phyloP scores from a whole-genome alignment of 2,888 invertebrate species.

The Andrena marginata region DNA sequence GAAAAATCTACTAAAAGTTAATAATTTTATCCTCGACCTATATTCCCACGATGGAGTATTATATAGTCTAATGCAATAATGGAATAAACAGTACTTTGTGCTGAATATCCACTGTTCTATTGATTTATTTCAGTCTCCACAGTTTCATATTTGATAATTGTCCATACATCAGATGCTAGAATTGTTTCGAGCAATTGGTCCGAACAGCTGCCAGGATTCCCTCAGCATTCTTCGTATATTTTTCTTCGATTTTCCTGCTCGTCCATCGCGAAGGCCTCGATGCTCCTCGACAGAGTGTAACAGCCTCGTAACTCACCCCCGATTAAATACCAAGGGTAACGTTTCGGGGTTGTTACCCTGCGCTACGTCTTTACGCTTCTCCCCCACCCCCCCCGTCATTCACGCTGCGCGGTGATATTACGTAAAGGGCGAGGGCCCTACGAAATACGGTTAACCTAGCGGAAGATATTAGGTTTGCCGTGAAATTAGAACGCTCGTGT shows the following conservation, averaged over 20 bases:
- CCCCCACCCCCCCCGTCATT: slow-evolving; percentile 22
- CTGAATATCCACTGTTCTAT: too few relatives aligned
- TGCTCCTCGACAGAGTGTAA: background rate
- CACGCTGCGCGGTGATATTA: slow-evolving; percentile 45
- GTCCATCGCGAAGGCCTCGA: background rate
- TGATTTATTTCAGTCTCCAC: too few relatives aligned
- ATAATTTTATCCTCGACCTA: too few relatives aligned
- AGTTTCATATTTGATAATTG: too few relatives aligned
- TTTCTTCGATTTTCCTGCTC: background rate
- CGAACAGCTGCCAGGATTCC: background rate
- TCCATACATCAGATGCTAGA: too few relatives aligned
- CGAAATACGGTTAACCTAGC: slow-evolving; percentile 76
- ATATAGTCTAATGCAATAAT: too few relatives aligned
- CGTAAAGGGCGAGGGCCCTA: slow-evolving; percentile 52
- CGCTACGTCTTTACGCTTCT: slow-evolving; percentile 34
- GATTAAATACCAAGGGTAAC: slow-evolving; percentile 39
- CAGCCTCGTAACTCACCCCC: slow-evolving; percentile 21
- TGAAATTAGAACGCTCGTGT: slow-evolving; percentile 68
- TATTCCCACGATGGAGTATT: too few relatives aligned
- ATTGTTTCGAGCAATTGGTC: background rate
- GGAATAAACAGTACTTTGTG: too few relatives aligned
- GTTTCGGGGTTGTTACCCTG: slow-evolving; percentile 52
- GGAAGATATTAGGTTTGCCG: slow-evolving; percentile 75
- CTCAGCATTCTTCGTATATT: background rate
- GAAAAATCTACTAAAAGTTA: too few relatives aligned